Evolutionary conservation across 2,888 invertebrate genomes (phyloP).

Genomic region (Drosophila mayaguana): DNA sequence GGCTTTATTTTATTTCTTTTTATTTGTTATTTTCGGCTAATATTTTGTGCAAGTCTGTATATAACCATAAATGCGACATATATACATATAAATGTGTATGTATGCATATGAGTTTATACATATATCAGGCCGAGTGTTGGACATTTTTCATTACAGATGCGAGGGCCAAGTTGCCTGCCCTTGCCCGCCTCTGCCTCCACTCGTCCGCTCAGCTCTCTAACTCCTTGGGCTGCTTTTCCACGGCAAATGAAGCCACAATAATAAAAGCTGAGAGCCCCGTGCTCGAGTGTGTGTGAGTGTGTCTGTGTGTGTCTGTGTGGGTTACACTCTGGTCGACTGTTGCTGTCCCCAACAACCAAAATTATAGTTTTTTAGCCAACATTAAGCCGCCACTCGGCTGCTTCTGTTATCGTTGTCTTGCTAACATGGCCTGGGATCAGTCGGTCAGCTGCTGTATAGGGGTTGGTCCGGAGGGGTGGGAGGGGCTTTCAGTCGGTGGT

Average conservation of each 20-base stretch:
- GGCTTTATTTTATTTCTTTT: not conserved
- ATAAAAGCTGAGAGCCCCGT: slow-evolving; percentile 62
- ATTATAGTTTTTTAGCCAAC: slow-evolving; percentile 73
- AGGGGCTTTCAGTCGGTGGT: not conserved
- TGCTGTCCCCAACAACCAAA: slow-evolving; percentile 39
- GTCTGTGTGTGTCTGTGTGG: slow-evolving; percentile 13
- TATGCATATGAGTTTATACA: slow-evolving; percentile 19
- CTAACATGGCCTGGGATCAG: slow-evolving; percentile 43
- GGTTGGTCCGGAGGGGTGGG: not conserved
- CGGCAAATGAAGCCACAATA: slow-evolving; percentile 81
- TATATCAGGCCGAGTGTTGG: slow-evolving; percentile 39
- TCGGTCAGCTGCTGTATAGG: slow-evolving; percentile 1
- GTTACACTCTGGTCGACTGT: not conserved
- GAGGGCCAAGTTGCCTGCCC: slow-evolving; percentile 45
- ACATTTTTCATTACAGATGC: slow-evolving; percentile 81
- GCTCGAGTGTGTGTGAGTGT: slow-evolving; percentile 8
- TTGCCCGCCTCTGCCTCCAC: slow-evolving; percentile 4
- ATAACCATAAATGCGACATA: slow-evolving; percentile 11
- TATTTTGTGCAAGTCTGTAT: slow-evolving; percentile 47
- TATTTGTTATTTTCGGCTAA: slow-evolving; percentile 27
- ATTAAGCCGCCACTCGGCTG: slow-evolving; percentile 19
- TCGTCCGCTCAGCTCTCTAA: not conserved
- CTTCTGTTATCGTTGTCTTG: slow-evolving; percentile 32
- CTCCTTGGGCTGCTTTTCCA: slow-evolving; percentile 55
- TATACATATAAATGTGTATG: slow-evolving; percentile 20